Evolutionary conservation across 1,140 invertebrate species (phyloP).

Genomic region (Zaprionus capensis): DNA sequence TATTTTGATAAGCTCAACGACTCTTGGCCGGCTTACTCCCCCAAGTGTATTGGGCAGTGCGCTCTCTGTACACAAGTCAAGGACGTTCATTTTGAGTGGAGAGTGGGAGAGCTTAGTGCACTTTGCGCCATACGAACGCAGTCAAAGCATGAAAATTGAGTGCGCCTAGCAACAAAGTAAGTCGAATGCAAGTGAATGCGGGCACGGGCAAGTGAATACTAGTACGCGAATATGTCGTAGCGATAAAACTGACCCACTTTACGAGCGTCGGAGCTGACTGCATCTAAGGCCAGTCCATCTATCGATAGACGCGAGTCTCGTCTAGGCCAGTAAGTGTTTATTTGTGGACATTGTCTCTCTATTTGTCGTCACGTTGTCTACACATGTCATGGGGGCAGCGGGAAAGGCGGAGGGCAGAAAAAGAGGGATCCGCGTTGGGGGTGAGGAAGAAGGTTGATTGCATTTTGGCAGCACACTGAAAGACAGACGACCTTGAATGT

Average conservation of each 20-base stretch:
- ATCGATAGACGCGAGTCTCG: slow-evolving; percentile 17
- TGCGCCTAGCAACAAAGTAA: slow-evolving; percentile 62
- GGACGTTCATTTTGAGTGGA: slow-evolving; percentile 4
- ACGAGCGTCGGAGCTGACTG: slow-evolving; percentile 27
- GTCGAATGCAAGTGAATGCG: slow-evolving; percentile 21
- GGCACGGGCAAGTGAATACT: slow-evolving; percentile 40
- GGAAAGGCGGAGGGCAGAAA: background rate
- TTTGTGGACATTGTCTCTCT: slow-evolving; percentile 5
- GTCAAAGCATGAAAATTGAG: slow-evolving; percentile 55
- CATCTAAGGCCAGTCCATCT: slow-evolving; percentile 36
- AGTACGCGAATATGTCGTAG: slow-evolving; percentile 18
- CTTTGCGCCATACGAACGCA: slow-evolving; percentile 15
- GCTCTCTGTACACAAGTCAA: background rate
- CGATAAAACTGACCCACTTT: slow-evolving; percentile 80
- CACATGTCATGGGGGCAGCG: slow-evolving; percentile 2
- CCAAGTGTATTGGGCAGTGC: background rate
- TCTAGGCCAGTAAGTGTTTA: slow-evolving; percentile 45
- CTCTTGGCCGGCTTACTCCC: background rate
- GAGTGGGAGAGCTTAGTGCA: slow-evolving; percentile 5
- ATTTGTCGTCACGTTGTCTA: slow-evolving; percentile 29
- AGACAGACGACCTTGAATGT: slow-evolving; percentile 63
- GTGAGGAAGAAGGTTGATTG: background rate
- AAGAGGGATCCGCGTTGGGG: background rate
- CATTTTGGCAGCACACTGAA: slow-evolving; percentile 41
- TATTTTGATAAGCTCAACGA: slow-evolving; percentile 7